phyloP scores from a whole-genome alignment of 2,113 vertebrate species.

The Antigone vipio region DNA sequence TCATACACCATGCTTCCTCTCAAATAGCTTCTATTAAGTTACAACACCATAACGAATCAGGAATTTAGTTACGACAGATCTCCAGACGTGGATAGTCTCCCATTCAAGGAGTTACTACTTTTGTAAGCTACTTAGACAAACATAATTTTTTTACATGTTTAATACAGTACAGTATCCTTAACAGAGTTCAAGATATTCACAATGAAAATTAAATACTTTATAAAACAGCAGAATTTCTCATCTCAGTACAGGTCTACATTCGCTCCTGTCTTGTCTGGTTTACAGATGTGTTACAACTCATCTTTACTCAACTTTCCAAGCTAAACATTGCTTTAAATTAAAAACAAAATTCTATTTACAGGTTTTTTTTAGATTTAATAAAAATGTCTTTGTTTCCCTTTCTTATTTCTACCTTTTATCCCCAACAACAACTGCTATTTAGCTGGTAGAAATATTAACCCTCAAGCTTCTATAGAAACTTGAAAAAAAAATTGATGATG shows the following conservation, averaged over 20 bases:
- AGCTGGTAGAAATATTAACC: background rate
- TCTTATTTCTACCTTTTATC: background rate
- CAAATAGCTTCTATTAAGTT: constrained; percentile 74
- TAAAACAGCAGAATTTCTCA: constrained; percentile 66
- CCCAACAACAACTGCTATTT: background rate
- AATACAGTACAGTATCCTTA: constrained; percentile 73
- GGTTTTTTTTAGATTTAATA: background rate
- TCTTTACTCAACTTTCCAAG: constrained; percentile 60
- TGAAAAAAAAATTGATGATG: background rate
- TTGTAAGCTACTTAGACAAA: constrained; percentile 72
- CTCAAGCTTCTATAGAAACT: background rate
- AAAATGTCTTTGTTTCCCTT: background rate
- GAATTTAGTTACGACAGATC: constrained; percentile 75
- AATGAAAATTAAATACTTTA: constrained; percentile 65
- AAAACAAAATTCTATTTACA: constrained; percentile 67
- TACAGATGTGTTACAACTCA: constrained; percentile 30
- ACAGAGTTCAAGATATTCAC: constrained; percentile 77
- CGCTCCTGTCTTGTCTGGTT: constrained; percentile 34
- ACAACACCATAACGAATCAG: constrained; percentile 77
- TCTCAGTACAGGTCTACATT: constrained; percentile 10
- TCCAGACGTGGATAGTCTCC: constrained; percentile 60
- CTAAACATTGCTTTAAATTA: constrained; percentile 37
- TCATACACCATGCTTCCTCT: constrained; percentile 77
- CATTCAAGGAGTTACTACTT: constrained; percentile 29
- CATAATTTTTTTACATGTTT: constrained; percentile 75